Conservation (phyloP, 2,113 vertebrate species). For the Eretmochelys imbricata region DNA sequence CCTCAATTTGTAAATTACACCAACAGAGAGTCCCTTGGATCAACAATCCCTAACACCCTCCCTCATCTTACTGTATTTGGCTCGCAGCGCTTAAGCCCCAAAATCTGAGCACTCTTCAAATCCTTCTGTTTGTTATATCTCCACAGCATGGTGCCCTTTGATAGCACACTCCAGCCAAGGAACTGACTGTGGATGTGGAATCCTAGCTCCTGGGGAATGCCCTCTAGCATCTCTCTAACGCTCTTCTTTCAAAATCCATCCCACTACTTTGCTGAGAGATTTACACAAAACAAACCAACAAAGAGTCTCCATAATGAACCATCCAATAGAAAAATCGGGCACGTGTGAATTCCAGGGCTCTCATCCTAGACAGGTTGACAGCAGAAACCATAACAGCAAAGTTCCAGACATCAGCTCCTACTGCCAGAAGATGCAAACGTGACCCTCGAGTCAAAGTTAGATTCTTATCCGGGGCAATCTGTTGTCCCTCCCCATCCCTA, state of each 20-base stretch:
- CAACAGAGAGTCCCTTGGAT: not conserved
- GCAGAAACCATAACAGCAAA: not conserved
- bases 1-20: not conserved
- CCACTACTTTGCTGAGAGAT: rapidly evolving
- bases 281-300: rapidly evolving
- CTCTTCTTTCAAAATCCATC: rapidly evolving
- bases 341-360: not conserved
- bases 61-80: not conserved
- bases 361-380: not conserved
- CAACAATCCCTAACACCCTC: not conserved
- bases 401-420: not conserved
- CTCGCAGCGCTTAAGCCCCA: not conserved
- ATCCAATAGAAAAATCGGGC: not conserved
- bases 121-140: not conserved
- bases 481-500: not conserved
- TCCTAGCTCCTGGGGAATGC: rapidly evolving
- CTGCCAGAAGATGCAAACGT: not conserved
- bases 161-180: not conserved
- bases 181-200: rapidly evolving
- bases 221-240: not conserved
- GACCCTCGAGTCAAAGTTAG: not conserved
- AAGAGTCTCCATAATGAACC: not conserved
- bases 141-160: not conserved
- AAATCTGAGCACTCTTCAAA: rapidly evolving
- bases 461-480: not conserved